phyloP scores from a whole-genome alignment of 2,113 vertebrate species.

The Podarcis cretensis region DNA sequence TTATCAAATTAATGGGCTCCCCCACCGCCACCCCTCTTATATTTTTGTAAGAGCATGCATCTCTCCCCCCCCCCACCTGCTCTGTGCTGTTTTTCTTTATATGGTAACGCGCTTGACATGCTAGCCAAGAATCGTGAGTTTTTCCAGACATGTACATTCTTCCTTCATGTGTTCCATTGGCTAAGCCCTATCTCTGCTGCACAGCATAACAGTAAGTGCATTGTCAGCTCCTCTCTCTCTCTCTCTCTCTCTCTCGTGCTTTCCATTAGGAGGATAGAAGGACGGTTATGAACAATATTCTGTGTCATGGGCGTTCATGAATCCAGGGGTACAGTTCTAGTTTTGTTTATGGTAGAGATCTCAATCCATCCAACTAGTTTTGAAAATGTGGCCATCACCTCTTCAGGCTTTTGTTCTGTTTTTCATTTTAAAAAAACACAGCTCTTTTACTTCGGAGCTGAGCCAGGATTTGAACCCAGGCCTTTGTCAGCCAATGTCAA shows the following conservation, averaged over 20 bases:
- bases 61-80: not conserved
- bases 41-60: conserved; percentile 1
- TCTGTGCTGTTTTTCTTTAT: conserved; percentile 31
- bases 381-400: not conserved
- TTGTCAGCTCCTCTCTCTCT: not conserved
- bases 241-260: not conserved
- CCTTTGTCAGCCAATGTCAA: not conserved
- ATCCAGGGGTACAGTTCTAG: not conserved
- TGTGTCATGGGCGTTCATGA: not conserved
- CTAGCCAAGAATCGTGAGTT: conserved; percentile 16
- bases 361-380: not conserved
- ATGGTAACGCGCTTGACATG: not conserved
- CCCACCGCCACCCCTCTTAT: not conserved
- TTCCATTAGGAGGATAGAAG: not conserved
- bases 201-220: not conserved
- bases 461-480: not conserved
- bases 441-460: not conserved
- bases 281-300: not conserved
- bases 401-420: not conserved
- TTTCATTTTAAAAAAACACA: not conserved
- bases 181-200: not conserved
- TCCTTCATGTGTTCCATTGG: rapidly evolving
- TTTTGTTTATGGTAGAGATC: not conserved
- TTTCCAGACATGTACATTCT: conserved; percentile 31
- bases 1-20: not conserved